Conservation (phyloP, 2,113 vertebrate genomes). For the Osmerus mordax region DNA sequence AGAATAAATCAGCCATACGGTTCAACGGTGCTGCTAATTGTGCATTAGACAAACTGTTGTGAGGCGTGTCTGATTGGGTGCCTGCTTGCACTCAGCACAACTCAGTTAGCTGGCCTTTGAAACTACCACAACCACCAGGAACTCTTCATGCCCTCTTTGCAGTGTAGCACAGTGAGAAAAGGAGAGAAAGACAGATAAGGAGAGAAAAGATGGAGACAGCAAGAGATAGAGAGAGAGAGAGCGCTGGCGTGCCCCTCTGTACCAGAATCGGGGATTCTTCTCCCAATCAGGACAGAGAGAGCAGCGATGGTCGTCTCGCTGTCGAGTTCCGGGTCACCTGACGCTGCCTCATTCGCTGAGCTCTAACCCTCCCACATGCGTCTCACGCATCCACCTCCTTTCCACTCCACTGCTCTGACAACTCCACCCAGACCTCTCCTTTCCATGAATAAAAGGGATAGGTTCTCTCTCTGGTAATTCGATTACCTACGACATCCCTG, state of each 20-base stretch:
- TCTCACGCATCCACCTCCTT: conserved; percentile 33
- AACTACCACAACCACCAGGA: too few species aligned
- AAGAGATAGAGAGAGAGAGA: background rate
- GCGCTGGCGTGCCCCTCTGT: conserved; percentile 37
- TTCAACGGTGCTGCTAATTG: conserved; percentile 34
- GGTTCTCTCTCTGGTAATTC: conserved; percentile 66
- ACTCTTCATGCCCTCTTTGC: background rate
- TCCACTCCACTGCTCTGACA: conserved; percentile 13
- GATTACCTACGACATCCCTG: conserved; percentile 70
- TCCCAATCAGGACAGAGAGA: conserved; percentile 61
- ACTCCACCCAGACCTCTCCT: conserved; percentile 23
- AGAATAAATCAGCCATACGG: conserved; percentile 38
- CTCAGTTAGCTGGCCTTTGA: conserved; percentile 36
- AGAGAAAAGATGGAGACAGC: too few species aligned
- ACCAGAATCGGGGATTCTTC: conserved; percentile 50
- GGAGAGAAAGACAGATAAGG: too few species aligned
- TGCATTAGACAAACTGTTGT: conserved; percentile 13
- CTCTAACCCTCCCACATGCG: conserved; percentile 54
- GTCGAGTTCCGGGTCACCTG: conserved; percentile 53
- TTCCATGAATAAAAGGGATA: conserved; percentile 70
- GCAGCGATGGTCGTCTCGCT: conserved; percentile 58
- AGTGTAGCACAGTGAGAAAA: background rate
- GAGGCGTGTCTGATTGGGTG: conserved; percentile 32
- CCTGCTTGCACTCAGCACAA: conserved; percentile 10
- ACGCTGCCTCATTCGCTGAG: conserved; percentile 62